Percentiles rank a stretch among this genome's conserved stretches.
Conservation (phyloP, 2,113 vertebrate genomes). For the Euleptes europaea region DNA sequence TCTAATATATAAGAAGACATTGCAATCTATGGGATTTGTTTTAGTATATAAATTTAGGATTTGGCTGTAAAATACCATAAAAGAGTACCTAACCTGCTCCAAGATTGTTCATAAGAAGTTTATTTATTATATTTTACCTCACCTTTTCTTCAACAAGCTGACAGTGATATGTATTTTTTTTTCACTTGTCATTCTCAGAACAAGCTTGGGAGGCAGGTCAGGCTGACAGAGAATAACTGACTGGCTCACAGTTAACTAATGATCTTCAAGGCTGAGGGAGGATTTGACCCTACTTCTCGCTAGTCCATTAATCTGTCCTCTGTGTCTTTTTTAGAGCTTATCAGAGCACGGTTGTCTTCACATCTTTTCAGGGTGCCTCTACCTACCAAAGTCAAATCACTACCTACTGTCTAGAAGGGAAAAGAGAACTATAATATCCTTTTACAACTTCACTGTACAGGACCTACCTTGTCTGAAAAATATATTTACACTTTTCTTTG, state of each 20-base stretch:
- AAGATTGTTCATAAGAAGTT: background rate
- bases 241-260: background rate
- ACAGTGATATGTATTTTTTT: background rate
- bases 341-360: background rate
- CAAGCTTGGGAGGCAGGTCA: background rate
- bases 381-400: background rate
- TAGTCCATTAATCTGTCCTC: no score
- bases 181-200: background rate
- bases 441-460: background rate
- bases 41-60: background rate
- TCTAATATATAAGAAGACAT: background rate
- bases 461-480: background rate
- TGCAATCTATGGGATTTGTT: background rate
- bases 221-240: background rate
- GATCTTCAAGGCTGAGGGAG: background rate
- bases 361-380: background rate
- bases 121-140: background rate
- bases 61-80: no score
- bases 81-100: no score
- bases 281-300: background rate
- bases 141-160: background rate
- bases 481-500: background rate
- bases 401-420: background rate
- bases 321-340: background rate
- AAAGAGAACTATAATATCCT: background rate